These are phyloP conservation scores for Macroteleia sp. DNA, from an alignment of 2,888 invertebrate genomes.

Conservation along the genomic window DNA sequence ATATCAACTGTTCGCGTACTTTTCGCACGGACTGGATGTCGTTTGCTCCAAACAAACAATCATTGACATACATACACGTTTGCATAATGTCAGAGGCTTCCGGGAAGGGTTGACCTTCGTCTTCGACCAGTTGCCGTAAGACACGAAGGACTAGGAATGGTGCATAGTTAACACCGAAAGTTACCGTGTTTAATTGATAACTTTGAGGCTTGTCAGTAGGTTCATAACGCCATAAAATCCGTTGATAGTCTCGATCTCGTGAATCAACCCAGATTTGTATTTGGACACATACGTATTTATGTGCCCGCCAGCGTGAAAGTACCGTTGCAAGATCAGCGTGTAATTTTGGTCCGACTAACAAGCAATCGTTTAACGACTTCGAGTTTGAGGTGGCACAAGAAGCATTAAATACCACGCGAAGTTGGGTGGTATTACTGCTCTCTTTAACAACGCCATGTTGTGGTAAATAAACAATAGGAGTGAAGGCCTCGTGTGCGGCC, in stretches of 20 bases:
- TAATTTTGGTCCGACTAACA: no score
- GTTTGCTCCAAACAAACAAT: slow-evolving; percentile 18
- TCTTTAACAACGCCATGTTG: neutral
- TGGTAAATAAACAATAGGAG: neutral
- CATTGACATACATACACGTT: slow-evolving; percentile 4
- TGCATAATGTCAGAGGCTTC: neutral
- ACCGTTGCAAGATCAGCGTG: no score
- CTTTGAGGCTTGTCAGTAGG: no score
- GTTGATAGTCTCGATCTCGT: no score
- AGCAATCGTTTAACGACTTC: no score
- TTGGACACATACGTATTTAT: no score
- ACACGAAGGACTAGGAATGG: slow-evolving; percentile 1
- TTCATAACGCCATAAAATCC: no score
- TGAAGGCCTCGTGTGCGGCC: no score
- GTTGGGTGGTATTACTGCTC: neutral
- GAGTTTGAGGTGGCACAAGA: no score
- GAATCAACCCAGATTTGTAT: no score
- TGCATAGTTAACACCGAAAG: neutral
- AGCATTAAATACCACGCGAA: neutral
- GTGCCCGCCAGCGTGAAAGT: no score
- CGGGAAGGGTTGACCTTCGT: slow-evolving; percentile 1
- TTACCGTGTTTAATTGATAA: neutral
- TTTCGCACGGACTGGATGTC: neutral
- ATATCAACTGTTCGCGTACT: slow-evolving; percentile 7
- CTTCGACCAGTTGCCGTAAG: neutral